Conservation (phyloP, 2,113 vertebrate genomes). For the Macquaria ambigua region DNA sequence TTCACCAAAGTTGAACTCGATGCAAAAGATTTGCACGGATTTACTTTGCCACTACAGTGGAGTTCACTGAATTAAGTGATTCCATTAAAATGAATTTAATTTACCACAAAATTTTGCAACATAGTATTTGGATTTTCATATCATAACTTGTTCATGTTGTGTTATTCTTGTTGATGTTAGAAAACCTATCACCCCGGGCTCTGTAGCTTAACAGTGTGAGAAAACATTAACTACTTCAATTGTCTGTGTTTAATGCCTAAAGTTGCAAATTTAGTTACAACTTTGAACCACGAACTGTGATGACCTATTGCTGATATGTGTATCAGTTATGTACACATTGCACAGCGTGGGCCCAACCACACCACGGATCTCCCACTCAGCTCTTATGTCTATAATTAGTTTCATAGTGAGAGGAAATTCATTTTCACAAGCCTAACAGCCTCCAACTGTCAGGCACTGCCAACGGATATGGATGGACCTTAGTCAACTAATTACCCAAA, state of each 20-base stretch:
- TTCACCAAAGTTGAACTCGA: no score
- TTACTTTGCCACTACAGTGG: no score
- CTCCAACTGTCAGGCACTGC: conserved; percentile 79
- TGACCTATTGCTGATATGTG: conserved; percentile 52
- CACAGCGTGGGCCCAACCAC: conserved; percentile 50
- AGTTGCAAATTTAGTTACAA: conserved; percentile 33
- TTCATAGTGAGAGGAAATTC: conserved; percentile 81
- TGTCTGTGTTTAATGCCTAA: neutral
- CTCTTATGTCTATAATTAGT: conserved; percentile 83
- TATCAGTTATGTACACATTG: conserved; percentile 55
- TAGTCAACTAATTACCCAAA: conserved; percentile 80
- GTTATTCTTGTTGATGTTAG: neutral
- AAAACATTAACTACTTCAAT: neutral
- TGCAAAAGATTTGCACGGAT: no score
- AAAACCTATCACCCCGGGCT: neutral
- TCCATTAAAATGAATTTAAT: neutral
- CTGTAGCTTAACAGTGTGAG: neutral
- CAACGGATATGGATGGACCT: conserved; percentile 82
- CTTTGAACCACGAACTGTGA: conserved; percentile 45
- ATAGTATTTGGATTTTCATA: neutral
- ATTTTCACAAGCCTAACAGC: conserved; percentile 82
- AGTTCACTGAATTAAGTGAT: neutral
- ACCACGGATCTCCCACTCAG: conserved; percentile 56
- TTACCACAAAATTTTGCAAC: neutral
- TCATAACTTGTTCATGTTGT: neutral